Percentiles rank a stretch among this genome's conserved stretches.
Conservation (phyloP, 2,113 vertebrate species). For the Rhombomys opimus region DNA sequence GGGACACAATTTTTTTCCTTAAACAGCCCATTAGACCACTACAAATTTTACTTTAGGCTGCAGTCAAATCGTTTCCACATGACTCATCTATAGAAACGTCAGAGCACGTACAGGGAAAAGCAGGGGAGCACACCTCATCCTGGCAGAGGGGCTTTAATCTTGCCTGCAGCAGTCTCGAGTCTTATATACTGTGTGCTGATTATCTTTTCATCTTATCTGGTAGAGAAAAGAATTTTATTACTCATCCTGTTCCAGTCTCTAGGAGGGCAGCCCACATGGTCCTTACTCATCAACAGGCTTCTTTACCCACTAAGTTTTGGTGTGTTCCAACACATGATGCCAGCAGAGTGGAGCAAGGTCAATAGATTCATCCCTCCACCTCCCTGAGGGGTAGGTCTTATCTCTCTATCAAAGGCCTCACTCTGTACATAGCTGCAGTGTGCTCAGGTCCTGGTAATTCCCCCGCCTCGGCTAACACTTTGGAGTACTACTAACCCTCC, state of each 20-base stretch:
- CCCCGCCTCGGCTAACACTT: not conserved
- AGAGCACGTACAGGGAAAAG: not conserved
- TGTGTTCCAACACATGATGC: not conserved
- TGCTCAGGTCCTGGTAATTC: not conserved
- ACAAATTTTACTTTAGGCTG: not conserved
- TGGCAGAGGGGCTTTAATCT: not conserved
- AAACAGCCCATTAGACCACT: not conserved
- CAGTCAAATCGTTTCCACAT: not conserved
- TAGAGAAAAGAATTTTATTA: not conserved
- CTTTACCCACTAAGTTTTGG: not conserved
- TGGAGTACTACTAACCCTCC: too few species aligned
- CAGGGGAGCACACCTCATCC: not conserved
- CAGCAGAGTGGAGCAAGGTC: not conserved
- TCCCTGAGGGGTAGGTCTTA: too few species aligned
- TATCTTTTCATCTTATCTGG: not conserved
- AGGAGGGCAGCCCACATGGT: not conserved
- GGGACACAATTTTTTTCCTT: not conserved
- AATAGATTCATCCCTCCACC: not conserved
- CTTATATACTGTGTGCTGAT: not conserved
- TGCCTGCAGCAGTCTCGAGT: not conserved
- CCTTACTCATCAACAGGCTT: not conserved
- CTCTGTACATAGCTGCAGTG: not conserved
- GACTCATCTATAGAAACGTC: not conserved
- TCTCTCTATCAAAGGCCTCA: not conserved
- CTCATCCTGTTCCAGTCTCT: not conserved